Base-by-base conservation (phyloP, 2,888 invertebrate species). In the Alentia gelatinosa region DNA sequence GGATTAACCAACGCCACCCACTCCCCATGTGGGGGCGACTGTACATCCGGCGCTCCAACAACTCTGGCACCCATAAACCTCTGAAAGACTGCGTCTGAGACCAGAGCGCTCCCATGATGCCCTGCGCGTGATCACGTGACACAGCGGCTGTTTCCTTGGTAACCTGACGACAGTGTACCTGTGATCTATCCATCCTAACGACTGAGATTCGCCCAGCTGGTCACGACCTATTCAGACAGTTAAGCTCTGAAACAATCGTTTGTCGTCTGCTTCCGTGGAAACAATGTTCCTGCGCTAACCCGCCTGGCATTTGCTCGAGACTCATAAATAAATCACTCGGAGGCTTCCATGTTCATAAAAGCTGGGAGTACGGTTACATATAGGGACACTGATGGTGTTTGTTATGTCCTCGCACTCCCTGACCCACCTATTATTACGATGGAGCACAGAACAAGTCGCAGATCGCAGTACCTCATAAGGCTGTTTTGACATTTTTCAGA, bases 41-140 rank as follows among this genome's bases (percentile, higher is more conserved):
- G 56, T 3, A 19, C 56, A 56, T 19, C 23, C 56, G 19, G 56
- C 56, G 19, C 23, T 56, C 23, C 19, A n/a, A 19, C 56, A n/a
- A 56, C 56, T 56, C n/a, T 56, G 56, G 56, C 56, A n/a, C 56
- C n/a, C 56, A 56, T 56, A 56, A 56, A n/a, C n/a, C 56, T n/a
- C 1, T n/a, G 56, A 56, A n/a, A 56, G 23, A n/a, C 56, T 56
- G 5, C 5, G 68, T 68, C 68, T 26, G 68, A 68, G n/a, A 12
- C 30, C 23, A 5, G n/a, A 5, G 26, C 30, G n/a, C 12, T 68
- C 68, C 68, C 68, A 15, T 68, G 68, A 26, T 68, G 5, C 68
- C 33, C 26, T n/a, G 30, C 68, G 56, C 56, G 30, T 26, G 74
- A 39, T 79, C 79, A 79, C 79, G 79, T 79, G 79, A 79, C 79